Percentiles rank a stretch among this genome's conserved stretches.
These are phyloP conservation scores for Malthinus seriepunctatus DNA, from an alignment of 2,888 invertebrate species.

Conservation along the genomic window DNA sequence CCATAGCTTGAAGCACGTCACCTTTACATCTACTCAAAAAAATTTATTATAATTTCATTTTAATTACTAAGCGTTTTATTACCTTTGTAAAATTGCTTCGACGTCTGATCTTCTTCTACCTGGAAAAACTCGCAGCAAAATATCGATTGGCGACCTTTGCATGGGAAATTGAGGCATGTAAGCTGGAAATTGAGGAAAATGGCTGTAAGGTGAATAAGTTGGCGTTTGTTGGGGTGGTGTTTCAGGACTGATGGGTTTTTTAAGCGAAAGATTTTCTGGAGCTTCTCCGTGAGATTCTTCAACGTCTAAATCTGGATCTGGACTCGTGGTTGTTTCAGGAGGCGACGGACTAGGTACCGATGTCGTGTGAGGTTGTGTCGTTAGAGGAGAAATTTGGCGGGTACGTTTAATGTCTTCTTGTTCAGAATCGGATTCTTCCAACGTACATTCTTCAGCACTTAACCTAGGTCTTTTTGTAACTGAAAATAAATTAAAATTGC, in stretches of 20 bases:
- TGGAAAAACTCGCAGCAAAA: constrained; percentile 87
- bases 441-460: constrained; percentile 53
- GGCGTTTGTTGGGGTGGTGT: constrained; percentile 40
- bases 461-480: constrained; percentile 56
- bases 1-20: constrained; percentile 92
- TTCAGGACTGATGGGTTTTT: constrained; percentile 62
- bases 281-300: constrained; percentile 59
- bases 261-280: constrained; percentile 82
- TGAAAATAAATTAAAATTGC: constrained; percentile 39
- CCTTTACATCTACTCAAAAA: constrained; percentile 61
- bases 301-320: constrained; percentile 60
- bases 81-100: constrained; percentile 77
- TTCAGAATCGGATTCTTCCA: constrained; percentile 57
- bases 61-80: background rate
- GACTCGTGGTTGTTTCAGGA: constrained; percentile 44
- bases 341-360: constrained; percentile 56
- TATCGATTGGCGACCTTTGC: constrained; percentile 81
- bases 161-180: constrained; percentile 49
- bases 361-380: constrained; percentile 51
- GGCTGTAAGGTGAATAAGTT: constrained; percentile 51
- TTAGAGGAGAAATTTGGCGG: constrained; percentile 49
- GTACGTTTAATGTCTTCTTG: constrained; percentile 49
- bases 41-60: background rate
- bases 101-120: constrained; percentile 84
- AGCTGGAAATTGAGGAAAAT: constrained; percentile 54